phyloP scores from a whole-genome alignment of 2,888 invertebrate genomes.

The Ommatoiulus sabulosus region DNA sequence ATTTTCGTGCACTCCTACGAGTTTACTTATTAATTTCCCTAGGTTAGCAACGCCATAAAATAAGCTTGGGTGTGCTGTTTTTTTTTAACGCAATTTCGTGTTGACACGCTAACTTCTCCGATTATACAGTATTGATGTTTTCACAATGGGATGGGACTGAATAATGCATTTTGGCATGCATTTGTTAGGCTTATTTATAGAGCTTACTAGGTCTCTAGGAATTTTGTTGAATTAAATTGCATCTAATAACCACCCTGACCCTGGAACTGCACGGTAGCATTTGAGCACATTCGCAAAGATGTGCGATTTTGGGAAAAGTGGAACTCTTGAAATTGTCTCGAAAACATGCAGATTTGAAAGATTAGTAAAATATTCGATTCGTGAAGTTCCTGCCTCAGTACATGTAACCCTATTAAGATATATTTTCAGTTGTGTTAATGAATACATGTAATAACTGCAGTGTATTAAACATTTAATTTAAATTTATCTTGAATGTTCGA shows the following conservation, averaged over 20 bases:
- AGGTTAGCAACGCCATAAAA: not conserved
- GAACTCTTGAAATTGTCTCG: too few species aligned
- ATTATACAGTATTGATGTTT: not conserved
- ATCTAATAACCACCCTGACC: not conserved
- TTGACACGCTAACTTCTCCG: not conserved
- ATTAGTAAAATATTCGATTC: too few species aligned
- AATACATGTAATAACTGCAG: too few species aligned
- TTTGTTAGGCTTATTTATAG: not conserved
- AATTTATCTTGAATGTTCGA: too few species aligned
- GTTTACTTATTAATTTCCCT: not conserved
- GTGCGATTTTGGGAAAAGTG: not conserved
- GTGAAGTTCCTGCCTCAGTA: too few species aligned
- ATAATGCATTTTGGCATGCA: constrained; percentile 2
- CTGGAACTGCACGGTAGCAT: not conserved
- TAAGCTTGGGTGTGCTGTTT: not conserved
- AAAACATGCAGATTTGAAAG: too few species aligned
- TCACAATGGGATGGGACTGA: constrained; percentile 3
- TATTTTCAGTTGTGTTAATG: too few species aligned
- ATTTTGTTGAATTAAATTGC: not conserved
- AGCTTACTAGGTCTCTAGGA: constrained; percentile 27
- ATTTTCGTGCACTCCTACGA: not conserved
- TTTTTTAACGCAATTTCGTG: not conserved
- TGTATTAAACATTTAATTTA: too few species aligned
- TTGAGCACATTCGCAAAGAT: not conserved
- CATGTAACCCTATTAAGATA: too few species aligned